phyloP scores from a whole-genome alignment of 1,140 invertebrate species.

The Diabrotica undecimpunctata region DNA sequence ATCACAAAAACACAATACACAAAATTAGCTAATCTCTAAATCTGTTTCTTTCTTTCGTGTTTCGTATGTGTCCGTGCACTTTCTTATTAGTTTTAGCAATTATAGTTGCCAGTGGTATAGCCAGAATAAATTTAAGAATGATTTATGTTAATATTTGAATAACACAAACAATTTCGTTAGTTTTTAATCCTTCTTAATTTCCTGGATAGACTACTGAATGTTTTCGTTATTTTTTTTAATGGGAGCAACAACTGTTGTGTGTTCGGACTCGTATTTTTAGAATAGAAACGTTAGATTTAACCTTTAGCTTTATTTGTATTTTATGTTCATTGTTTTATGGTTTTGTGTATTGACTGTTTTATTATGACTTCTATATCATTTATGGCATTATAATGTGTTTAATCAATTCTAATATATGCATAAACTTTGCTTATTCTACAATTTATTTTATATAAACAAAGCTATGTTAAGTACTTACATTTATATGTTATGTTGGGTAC shows the following conservation, averaged over 20 bases:
- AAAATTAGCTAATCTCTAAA: constrained; percentile 10
- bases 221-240: constrained; percentile 23
- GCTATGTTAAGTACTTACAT: no score
- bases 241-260: constrained; percentile 48
- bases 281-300: not conserved
- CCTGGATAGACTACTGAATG: no score
- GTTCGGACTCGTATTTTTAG: constrained; percentile 22
- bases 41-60: constrained; percentile 9
- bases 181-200: no score
- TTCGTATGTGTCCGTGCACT: not conserved
- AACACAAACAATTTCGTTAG: no score
- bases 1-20: constrained; percentile 23
- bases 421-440: no score
- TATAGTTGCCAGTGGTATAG: not conserved
- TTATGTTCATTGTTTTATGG: constrained; percentile 2
- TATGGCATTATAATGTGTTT: no score
- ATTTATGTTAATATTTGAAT: no score
- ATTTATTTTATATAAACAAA: no score
- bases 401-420: no score
- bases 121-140: no score
- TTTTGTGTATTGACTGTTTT: not conserved
- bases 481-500: no score
- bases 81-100: constrained; percentile 8
- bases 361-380: no score
- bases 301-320: not conserved